These are phyloP conservation scores for Micromys minutus DNA, from an alignment of 2,113 vertebrate genomes.

Conservation along the genomic window DNA sequence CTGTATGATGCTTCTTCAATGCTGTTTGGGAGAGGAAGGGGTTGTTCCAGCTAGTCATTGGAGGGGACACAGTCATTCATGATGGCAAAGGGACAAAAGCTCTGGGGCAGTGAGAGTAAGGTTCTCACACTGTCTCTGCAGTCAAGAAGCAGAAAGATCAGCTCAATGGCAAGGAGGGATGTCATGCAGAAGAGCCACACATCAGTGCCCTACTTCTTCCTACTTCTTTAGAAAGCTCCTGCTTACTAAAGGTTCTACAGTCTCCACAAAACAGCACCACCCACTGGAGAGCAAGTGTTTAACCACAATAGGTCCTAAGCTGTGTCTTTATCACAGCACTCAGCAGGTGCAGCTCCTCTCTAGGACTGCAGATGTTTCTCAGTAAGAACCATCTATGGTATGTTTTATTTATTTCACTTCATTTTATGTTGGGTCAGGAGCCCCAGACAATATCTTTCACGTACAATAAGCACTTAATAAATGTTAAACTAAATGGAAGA, in stretches of 20 bases:
- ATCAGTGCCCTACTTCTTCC: background rate
- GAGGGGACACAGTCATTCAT: too few species aligned
- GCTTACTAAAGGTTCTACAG: background rate
- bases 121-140: background rate
- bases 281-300: background rate
- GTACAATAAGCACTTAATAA: background rate
- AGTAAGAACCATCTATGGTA: background rate
- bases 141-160: background rate
- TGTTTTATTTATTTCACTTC: background rate
- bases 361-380: background rate
- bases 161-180: too few species aligned
- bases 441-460: background rate
- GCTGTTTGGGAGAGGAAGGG: background rate
- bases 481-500: constrained; percentile 24
- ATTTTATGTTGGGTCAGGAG: background rate
- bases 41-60: background rate
- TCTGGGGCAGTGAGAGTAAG: background rate
- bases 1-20: background rate
- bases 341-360: background rate
- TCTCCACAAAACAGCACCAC: too few species aligned
- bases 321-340: background rate
- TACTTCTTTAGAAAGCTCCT: too few species aligned
- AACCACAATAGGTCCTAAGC: background rate
- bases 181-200: background rate
- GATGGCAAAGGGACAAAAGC: background rate